Conservation (phyloP, 2,888 invertebrate species). For the Zaprionus obscuricornis region DNA sequence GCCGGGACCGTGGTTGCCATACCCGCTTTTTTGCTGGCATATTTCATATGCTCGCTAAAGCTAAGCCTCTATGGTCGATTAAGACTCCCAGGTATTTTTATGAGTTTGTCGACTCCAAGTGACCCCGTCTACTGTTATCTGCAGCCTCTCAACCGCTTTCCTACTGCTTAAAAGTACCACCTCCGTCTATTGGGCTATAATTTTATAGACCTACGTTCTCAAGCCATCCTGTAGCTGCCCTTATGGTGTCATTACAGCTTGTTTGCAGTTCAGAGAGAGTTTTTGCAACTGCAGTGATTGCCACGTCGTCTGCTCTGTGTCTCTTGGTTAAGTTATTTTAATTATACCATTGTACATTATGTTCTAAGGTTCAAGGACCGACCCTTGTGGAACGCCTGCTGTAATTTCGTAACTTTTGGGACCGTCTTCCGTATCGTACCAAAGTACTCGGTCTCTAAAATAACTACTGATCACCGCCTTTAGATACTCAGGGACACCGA, state of each 20-base stretch:
- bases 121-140: too few species aligned
- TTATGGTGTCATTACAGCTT: not conserved
- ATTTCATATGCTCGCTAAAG: too few species aligned
- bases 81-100: too few species aligned
- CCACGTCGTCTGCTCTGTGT: conserved; percentile 3
- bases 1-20: too few species aligned
- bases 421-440: not conserved
- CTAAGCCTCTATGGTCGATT: too few species aligned
- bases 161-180: not conserved
- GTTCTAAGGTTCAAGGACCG: conserved; percentile 8
- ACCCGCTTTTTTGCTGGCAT: too few species aligned
- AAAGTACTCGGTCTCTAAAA: not conserved
- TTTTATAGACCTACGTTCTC: not conserved
- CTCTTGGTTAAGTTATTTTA: not conserved
- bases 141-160: not conserved
- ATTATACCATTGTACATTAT: conserved; percentile 2
- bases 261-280: not conserved
- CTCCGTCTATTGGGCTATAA: not conserved
- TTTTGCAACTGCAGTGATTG: not conserved
- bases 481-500: not conserved
- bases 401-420: not conserved
- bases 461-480: not conserved
- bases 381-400: conserved; percentile 4
- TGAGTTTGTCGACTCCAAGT: too few species aligned
- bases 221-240: not conserved